Conservation (phyloP, 2,113 vertebrate species). For the Pseudopodoces humilis region DNA sequence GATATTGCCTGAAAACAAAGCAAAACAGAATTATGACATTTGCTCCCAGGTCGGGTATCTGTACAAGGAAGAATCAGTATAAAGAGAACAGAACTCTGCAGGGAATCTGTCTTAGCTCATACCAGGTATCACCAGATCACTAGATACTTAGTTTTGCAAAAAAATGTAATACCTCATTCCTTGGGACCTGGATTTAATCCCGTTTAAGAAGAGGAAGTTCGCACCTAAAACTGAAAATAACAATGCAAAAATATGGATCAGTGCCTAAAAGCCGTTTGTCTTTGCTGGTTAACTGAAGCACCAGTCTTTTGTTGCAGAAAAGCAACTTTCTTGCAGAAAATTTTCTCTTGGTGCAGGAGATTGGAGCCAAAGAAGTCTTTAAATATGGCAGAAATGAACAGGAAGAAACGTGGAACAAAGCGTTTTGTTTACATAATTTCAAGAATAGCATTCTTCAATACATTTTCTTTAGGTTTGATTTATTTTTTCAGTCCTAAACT, state of each 20-base stretch:
- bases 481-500: not conserved
- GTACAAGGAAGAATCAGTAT: not conserved
- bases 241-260: not conserved
- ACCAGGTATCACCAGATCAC: not conserved
- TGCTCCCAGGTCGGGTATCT: not conserved
- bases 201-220: not conserved
- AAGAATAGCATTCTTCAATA: not conserved
- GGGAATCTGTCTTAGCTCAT: not conserved
- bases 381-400: not conserved
- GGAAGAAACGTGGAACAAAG: not conserved
- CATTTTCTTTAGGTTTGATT: not conserved
- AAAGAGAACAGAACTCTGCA: not conserved
- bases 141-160: not conserved
- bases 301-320: not conserved
- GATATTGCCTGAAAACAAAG: not conserved
- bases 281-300: not conserved
- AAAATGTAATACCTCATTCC: not conserved
- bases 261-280: not conserved
- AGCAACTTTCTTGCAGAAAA: not conserved
- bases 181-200: not conserved
- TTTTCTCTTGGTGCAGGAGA: not conserved
- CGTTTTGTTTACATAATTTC: not conserved
- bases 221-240: not conserved
- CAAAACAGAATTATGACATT: not conserved
- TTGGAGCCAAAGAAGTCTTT: not conserved